Percentiles rank a stretch among this genome's conserved stretches.
phyloP scores from a whole-genome alignment of 1,140 invertebrate species.

The Cherax destructor region DNA sequence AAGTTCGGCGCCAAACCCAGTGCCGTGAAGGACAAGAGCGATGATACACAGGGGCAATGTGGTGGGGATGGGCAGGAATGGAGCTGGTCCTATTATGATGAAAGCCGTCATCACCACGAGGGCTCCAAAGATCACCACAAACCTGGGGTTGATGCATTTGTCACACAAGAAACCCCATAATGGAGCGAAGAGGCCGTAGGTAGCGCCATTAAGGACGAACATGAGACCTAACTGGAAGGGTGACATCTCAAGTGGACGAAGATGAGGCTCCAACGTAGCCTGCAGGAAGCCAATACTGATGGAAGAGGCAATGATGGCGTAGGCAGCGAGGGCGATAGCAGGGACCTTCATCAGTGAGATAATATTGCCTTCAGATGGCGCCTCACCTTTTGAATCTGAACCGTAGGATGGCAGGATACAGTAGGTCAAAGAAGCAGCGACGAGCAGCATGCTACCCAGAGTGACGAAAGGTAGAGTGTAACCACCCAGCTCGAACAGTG shows the following conservation, averaged over 20 bases:
- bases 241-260: conserved; percentile 83
- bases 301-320: conserved; percentile 84
- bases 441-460: conserved; percentile 85
- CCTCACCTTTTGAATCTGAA: conserved; percentile 74
- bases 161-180: conserved; percentile 89
- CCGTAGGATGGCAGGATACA: conserved; percentile 83
- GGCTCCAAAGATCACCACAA: conserved; percentile 59
- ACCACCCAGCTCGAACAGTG: conserved; percentile 87
- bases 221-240: conserved; percentile 87
- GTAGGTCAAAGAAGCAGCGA: conserved; percentile 85
- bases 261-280: conserved; percentile 88
- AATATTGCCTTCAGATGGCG: conserved; percentile 71
- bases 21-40: conserved; percentile 85
- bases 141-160: conserved; percentile 73
- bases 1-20: conserved; percentile 87
- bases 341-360: conserved; percentile 73
- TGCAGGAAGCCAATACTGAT: conserved; percentile 89
- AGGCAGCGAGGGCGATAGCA: conserved; percentile 79
- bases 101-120: conserved; percentile 51
- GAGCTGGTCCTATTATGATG: conserved; percentile 64
- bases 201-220: conserved; percentile 91
- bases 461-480: conserved; percentile 91
- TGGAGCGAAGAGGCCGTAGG: conserved; percentile 88
- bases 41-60: conserved; percentile 77
- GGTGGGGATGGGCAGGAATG: conserved; percentile 53